These are phyloP conservation scores for Sparidentex hasta DNA, from an alignment of 2,797 vertebrate species.

Conservation along the genomic window DNA sequence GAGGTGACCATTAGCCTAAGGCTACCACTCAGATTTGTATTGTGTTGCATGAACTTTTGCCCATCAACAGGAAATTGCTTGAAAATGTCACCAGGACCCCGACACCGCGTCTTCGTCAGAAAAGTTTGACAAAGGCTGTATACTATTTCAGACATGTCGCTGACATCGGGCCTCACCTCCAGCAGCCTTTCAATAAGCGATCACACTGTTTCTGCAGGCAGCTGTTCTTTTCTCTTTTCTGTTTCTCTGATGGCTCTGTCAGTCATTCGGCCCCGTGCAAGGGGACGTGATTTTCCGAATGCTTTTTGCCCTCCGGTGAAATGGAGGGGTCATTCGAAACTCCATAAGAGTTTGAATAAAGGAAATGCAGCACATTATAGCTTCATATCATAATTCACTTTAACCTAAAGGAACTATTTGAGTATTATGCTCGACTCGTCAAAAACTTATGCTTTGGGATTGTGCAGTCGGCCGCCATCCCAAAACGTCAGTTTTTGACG, in stretches of 20 bases:
- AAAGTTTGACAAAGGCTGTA: slow-evolving; percentile 64
- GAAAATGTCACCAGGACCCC: slow-evolving; percentile 82
- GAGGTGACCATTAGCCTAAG: slow-evolving; percentile 74
- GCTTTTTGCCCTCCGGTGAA: slow-evolving; percentile 26
- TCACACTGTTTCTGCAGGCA: slow-evolving; percentile 61
- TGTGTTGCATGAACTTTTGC: slow-evolving; percentile 79
- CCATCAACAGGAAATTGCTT: slow-evolving; percentile 79
- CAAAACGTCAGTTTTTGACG: too few relatives aligned
- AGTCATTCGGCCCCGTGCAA: slow-evolving; percentile 70
- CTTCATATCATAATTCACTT: not conserved
- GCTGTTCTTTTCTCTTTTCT: slow-evolving; percentile 64
- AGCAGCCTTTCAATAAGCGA: slow-evolving; percentile 71
- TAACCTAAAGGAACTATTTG: too few relatives aligned
- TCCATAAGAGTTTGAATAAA: slow-evolving; percentile 1
- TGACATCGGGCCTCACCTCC: slow-evolving; percentile 72
- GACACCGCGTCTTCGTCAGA: slow-evolving; percentile 51
- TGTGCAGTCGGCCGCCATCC: too few relatives aligned
- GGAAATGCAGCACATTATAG: not conserved
- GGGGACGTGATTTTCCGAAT: slow-evolving; percentile 47
- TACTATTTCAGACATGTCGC: slow-evolving; percentile 77
- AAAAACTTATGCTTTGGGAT: too few relatives aligned
- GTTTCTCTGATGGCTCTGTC: slow-evolving; percentile 84
- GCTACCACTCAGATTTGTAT: slow-evolving; percentile 68
- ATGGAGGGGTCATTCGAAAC: slow-evolving; percentile 42
- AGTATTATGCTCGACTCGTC: too few relatives aligned